A percentile compares a stretch with the other conserved stretches of the same genome.
These are phyloP conservation scores for Thamnophis elegans DNA, from an alignment of 2,797 vertebrate genomes.

Conservation along the genomic window DNA sequence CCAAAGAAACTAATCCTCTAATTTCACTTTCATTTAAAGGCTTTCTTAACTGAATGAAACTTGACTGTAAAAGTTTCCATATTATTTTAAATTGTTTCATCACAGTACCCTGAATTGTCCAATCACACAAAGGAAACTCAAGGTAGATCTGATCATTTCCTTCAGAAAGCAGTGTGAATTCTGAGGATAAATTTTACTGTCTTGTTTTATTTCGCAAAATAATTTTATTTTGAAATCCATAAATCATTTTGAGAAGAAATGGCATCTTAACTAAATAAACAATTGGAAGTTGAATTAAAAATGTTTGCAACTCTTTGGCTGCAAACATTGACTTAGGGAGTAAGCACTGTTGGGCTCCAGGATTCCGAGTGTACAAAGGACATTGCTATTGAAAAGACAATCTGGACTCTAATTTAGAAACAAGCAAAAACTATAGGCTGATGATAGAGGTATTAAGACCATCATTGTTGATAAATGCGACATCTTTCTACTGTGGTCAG, in stretches of 20 bases:
- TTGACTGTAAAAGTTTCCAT: background rate
- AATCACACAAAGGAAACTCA: background rate
- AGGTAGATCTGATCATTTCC: background rate
- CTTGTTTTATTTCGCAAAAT: background rate
- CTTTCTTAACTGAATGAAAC: background rate
- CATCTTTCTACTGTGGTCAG: conserved; percentile 37
- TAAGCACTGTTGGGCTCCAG: background rate
- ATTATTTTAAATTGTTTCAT: background rate
- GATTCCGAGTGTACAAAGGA: background rate
- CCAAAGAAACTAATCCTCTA: background rate
- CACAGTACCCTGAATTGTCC: rapidly evolving
- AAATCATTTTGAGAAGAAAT: background rate
- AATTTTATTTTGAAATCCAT: background rate
- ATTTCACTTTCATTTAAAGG: background rate
- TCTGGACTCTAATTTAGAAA: conserved; percentile 49
- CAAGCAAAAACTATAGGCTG: conserved; percentile 53
- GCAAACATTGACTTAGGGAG: background rate
- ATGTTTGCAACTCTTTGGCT: background rate
- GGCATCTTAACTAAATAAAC: background rate
- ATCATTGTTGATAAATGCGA: conserved; percentile 57
- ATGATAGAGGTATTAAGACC: conserved; percentile 59
- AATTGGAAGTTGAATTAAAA: background rate
- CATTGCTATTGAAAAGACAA: conserved; percentile 47
- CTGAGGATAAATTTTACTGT: background rate
- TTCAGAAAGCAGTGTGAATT: background rate